Evolutionary conservation across 2,113 vertebrate species (phyloP).

Genomic region (Promerops cafer): DNA sequence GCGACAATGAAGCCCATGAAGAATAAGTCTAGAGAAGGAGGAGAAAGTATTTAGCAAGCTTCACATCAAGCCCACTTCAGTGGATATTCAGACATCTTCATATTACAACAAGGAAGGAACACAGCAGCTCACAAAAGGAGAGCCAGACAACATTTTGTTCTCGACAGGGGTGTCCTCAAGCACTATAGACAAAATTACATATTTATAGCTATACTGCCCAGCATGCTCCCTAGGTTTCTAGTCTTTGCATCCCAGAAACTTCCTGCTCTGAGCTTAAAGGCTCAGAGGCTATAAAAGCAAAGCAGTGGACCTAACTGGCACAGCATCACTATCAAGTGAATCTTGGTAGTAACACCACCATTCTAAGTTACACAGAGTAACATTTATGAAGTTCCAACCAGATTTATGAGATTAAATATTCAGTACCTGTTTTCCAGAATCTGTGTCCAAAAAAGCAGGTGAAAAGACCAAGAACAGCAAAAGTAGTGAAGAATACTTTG

Average conservation of each 20-base stretch:
- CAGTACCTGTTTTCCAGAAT: conserved; percentile 91
- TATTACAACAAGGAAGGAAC: not conserved
- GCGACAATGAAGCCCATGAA: conserved; percentile 86
- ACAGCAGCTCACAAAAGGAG: not conserved
- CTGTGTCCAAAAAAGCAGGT: conserved; percentile 90
- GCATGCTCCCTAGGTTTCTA: not conserved
- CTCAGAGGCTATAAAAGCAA: not conserved
- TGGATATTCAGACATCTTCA: not conserved
- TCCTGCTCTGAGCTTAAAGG: not conserved
- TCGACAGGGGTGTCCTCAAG: not conserved
- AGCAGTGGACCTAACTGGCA: not conserved
- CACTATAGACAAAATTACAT: not conserved
- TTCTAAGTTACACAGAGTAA: not conserved
- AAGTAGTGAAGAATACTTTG: conserved; percentile 85
- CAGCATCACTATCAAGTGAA: not conserved
- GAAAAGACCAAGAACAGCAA: conserved; percentile 85
- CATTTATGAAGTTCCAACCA: not conserved
- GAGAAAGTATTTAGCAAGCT: not conserved
- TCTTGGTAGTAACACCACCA: not conserved
- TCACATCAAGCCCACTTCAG: not conserved
- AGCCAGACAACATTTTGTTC: not conserved
- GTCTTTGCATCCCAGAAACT: not conserved
- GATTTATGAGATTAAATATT: not conserved
- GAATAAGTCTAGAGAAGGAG: conserved; percentile 79
- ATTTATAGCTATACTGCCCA: not conserved